phyloP scores from a whole-genome alignment of 2,113 vertebrate species.

The Bagarius yarrelli region DNA sequence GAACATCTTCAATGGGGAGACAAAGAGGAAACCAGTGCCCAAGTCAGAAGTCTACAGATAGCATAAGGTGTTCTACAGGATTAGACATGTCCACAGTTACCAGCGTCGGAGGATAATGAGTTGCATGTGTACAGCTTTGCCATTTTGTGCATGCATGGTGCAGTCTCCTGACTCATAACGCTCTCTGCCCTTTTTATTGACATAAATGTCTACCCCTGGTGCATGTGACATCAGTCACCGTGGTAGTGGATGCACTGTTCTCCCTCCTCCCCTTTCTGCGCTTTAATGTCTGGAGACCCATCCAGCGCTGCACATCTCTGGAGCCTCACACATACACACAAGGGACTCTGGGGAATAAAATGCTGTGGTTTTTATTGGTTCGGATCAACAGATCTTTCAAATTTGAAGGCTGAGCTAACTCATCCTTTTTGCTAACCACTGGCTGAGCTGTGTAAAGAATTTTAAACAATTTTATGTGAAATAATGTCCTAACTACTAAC shows the following conservation, averaged over 20 bases:
- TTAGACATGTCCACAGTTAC: conserved; percentile 18
- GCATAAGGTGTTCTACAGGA: conserved; percentile 19
- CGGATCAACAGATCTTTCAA: conserved; percentile 56
- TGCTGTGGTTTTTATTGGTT: conserved; percentile 23
- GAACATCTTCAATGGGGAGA: conserved; percentile 37
- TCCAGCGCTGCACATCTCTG: neutral
- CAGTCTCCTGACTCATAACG: conserved; percentile 27
- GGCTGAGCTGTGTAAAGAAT: conserved; percentile 48
- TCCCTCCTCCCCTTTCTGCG: conserved; percentile 33
- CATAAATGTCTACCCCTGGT: conserved; percentile 25
- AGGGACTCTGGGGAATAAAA: conserved; percentile 8
- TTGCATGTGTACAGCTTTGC: conserved; percentile 1
- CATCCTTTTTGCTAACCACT: conserved; percentile 51
- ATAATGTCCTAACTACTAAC: conserved; percentile 11
- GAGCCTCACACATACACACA: conserved; percentile 4
- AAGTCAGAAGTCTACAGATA: neutral
- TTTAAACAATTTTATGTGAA: conserved; percentile 51
- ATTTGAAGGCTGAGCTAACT: conserved; percentile 54
- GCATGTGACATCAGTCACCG: conserved; percentile 30
- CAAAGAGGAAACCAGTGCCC: conserved; percentile 20
- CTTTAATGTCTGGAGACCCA: conserved; percentile 34
- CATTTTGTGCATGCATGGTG: neutral
- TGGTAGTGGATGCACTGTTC: conserved; percentile 28
- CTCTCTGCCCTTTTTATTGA: conserved; percentile 39
- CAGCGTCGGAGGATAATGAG: conserved; percentile 14